Conservation (phyloP, 2,113 vertebrate species). For the Nannobrachium achirus region DNA sequence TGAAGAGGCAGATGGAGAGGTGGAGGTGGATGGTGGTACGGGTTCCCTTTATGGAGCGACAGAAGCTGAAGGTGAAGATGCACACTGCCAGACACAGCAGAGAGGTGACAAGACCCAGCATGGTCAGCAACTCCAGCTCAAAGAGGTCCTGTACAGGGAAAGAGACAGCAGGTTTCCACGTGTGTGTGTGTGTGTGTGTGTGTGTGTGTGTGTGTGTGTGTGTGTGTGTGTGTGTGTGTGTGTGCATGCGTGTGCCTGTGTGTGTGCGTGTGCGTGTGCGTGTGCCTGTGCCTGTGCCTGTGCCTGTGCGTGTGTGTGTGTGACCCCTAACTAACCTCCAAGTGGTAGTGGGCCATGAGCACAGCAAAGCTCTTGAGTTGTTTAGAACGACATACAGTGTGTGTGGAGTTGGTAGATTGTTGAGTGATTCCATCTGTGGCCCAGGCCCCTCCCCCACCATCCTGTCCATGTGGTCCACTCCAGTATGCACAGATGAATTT, state of each 20-base stretch:
- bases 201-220: too few species aligned
- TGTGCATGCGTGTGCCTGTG: too few species aligned
- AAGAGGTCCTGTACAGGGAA: constrained; percentile 70
- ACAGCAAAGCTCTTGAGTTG: constrained; percentile 91
- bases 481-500: constrained; percentile 81
- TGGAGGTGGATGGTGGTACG: too few species aligned
- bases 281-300: too few species aligned
- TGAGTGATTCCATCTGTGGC: constrained; percentile 74
- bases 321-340: constrained; percentile 74
- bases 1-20: too few species aligned
- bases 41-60: constrained; percentile 35
- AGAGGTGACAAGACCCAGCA: constrained; percentile 82
- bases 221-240: too few species aligned
- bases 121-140: constrained; percentile 78
- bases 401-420: constrained; percentile 41
- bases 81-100: constrained; percentile 82
- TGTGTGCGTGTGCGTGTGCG: too few species aligned
- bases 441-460: constrained; percentile 69
- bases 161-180: too few species aligned
- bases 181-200: too few species aligned
- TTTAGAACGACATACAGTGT: constrained; percentile 76
- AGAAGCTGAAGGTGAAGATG: constrained; percentile 87
- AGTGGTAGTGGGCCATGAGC: constrained; percentile 84
- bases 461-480: constrained; percentile 33
- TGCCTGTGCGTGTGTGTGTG: too few species aligned